phyloP scores from a whole-genome alignment of 1,140 invertebrate genomes.

The Drosophila gunungcola region DNA sequence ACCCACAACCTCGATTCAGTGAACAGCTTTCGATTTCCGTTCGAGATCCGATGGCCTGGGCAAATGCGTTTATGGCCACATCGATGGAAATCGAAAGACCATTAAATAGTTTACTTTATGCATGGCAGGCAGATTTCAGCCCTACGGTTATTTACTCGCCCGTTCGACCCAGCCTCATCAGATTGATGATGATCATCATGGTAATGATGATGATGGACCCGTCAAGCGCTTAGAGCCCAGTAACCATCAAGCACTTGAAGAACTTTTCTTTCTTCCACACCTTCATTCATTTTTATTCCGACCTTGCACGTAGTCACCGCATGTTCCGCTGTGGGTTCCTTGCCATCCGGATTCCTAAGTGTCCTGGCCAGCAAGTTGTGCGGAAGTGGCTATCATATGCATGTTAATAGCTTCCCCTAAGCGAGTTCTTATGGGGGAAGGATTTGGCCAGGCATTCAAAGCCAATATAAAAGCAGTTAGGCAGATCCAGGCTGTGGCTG shows the following conservation, averaged over 20 bases:
- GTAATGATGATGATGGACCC: slow-evolving; percentile 69
- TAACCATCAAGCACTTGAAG: slow-evolving; percentile 46
- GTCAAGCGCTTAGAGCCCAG: slow-evolving; percentile 59
- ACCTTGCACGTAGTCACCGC: slow-evolving; percentile 66
- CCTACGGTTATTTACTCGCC: slow-evolving; percentile 73
- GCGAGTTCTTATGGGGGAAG: background rate
- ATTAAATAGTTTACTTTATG: slow-evolving; percentile 83
- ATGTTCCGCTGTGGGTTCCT: slow-evolving; percentile 57
- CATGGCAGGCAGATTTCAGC: slow-evolving; percentile 74
- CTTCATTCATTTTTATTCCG: slow-evolving; percentile 13
- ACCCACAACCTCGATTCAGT: slow-evolving; percentile 34
- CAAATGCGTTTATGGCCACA: slow-evolving; percentile 61
- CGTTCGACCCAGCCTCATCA: slow-evolving; percentile 49
- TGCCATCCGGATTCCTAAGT: slow-evolving; percentile 34
- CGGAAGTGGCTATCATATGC: slow-evolving; percentile 82
- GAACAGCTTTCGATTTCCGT: slow-evolving; percentile 79
- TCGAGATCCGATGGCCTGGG: slow-evolving; percentile 43
- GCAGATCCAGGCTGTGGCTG: background rate
- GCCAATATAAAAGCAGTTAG: slow-evolving; percentile 1
- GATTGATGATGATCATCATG: slow-evolving; percentile 33
- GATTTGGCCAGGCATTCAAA: background rate
- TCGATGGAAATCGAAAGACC: slow-evolving; percentile 72
- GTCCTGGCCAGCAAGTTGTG: slow-evolving; percentile 60
- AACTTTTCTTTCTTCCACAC: slow-evolving; percentile 30
- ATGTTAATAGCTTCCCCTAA: slow-evolving; percentile 70